These are phyloP conservation scores for Hyalella azteca DNA, from an alignment of 2,888 invertebrate species.

Conservation along the genomic window DNA sequence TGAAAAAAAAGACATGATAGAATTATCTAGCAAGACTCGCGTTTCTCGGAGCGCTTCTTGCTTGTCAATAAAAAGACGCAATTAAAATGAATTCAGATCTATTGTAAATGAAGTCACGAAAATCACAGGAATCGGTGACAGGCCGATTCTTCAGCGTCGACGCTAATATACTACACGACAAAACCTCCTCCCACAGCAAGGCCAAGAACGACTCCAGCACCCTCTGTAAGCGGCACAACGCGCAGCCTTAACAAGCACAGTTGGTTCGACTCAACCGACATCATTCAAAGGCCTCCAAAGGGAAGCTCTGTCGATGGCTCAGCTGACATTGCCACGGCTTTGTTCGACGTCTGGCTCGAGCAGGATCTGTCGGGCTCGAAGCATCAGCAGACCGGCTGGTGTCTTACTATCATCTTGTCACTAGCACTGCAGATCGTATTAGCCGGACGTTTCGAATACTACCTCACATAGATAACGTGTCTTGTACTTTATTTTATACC, in stretches of 20 bases:
- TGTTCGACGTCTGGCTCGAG: slow-evolving; percentile 8
- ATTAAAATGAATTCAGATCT: neutral
- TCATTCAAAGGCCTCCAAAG: neutral
- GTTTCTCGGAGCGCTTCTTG: neutral
- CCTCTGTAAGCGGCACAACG: neutral
- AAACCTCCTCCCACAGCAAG: neutral
- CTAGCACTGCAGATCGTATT: too few relatives aligned
- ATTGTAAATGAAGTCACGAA: neutral
- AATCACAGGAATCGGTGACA: neutral
- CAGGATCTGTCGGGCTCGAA: neutral
- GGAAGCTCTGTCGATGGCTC: neutral
- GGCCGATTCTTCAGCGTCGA: neutral
- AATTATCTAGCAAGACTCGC: neutral
- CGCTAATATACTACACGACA: neutral
- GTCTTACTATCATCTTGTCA: too few relatives aligned
- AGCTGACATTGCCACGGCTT: neutral
- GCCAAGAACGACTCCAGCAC: neutral
- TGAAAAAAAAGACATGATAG: neutral
- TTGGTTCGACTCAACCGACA: neutral
- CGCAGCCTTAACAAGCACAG: neutral
- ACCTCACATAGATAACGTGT: too few relatives aligned
- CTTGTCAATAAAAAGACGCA: neutral
- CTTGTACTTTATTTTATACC: too few relatives aligned
- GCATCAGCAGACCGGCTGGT: neutral
- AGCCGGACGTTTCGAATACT: too few relatives aligned